Base-by-base conservation (phyloP, 1,140 invertebrate species). In the Alviniconcha marisindica region DNA sequence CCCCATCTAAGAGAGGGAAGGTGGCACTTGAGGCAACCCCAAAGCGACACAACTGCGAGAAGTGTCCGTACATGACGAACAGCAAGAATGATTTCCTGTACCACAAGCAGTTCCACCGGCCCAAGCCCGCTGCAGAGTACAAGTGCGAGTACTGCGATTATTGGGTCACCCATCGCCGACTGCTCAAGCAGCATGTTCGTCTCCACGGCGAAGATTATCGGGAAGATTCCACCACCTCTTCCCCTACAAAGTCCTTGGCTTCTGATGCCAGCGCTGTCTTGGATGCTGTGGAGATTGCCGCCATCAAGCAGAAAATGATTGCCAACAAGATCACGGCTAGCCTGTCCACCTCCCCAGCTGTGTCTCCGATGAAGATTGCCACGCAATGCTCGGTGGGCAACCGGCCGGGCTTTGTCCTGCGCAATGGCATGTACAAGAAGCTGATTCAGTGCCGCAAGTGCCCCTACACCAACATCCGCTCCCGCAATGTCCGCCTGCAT, bases 401-500 rank as follows among this genome's bases (percentile, higher is more conserved):
- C 60, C 85, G 83, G 42, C 86, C 89, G 33, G 90, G 90, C 21
- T 91, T 89, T 77, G 79, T 91, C 5, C 51, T 89, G 24, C 91
- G 89, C 81, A 91, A 91, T 85, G 96, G 96, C 31, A 95, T 95
- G 18, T 95, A 97, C 82, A 95, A 95, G 15, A 97, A 97, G 92
- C 96, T 98, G 95, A 96, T 96, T 87, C 97, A 97, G 89, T 98
- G 97, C 90, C 94, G 96, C 44, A 96, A 95, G 89, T 97, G 97
- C 92, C 97, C 97, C 0, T 96, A 97, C 91, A 96, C 97, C 1
- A 97, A 97, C 89, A 96, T 93, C 36, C 86, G 92, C 33, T 83
- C 88, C 10, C 95, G 95, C 48, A 97, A 97, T 90, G 96, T 97
- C 44, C 95, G 95, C n/a, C 96, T 97, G 85, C 97, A 98, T 92